These are phyloP conservation scores for Thermophis baileyi DNA, from an alignment of 2,113 vertebrate species.

Conservation along the genomic window DNA sequence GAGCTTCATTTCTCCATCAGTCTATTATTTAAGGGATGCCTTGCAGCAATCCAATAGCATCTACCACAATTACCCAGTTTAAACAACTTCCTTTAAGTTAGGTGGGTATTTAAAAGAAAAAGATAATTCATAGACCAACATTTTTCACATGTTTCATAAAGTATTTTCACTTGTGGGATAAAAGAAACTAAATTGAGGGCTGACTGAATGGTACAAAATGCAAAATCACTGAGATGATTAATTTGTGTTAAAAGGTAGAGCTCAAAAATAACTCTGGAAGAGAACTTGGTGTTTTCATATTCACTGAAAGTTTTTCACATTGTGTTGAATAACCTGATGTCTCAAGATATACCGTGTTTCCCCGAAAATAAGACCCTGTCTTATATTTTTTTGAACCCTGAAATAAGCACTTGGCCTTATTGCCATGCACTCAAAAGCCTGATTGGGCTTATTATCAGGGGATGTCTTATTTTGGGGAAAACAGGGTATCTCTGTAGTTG, in stretches of 20 bases:
- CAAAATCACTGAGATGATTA: background rate
- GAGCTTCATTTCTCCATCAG: conserved; percentile 28
- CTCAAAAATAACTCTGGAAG: background rate
- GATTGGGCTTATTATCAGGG: too few relatives aligned
- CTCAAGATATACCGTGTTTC: too few relatives aligned
- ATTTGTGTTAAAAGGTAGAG: background rate
- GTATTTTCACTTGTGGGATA: background rate
- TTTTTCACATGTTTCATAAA: background rate
- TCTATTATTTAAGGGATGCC: conserved; percentile 13
- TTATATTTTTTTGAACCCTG: too few relatives aligned
- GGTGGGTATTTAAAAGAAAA: background rate
- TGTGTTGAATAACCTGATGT: background rate
- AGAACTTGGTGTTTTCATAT: background rate
- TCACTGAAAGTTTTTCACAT: background rate
- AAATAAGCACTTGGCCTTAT: too few relatives aligned
- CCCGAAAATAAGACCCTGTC: too few relatives aligned
- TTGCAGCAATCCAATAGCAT: background rate
- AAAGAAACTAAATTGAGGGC: background rate
- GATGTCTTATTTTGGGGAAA: too few relatives aligned
- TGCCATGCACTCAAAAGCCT: too few relatives aligned
- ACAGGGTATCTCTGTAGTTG: too few relatives aligned
- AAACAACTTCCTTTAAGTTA: background rate
- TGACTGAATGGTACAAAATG: background rate
- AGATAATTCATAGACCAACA: background rate
- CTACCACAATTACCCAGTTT: background rate